Evolutionary conservation across 2,797 vertebrate species (phyloP), one percentile per base, ranked within the genome.

Genomic region (Remorina albescens): DNA sequence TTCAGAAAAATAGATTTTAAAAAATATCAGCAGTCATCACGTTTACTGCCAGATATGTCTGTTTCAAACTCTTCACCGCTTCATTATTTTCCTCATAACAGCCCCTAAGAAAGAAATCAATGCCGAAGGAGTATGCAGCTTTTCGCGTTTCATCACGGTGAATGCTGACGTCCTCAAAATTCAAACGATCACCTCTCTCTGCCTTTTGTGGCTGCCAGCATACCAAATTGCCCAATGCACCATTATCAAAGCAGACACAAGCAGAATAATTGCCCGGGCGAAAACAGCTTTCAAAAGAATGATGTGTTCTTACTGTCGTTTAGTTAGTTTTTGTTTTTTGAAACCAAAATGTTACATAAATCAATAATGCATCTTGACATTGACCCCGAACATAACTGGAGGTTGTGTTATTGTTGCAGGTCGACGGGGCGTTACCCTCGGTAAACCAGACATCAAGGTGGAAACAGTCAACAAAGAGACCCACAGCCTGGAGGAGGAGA

Each of bases 381-480:
- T 28, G 67, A 76, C 57, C 46, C 66, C 32, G 50, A 69, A 25
- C 50, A 26, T 75, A 58, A 81, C 75, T 32, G 1, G 41, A 19
- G 39, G 56, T 69, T 67, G 32, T 49, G 11, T 56, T 77, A 60
- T 50, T 34, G 53, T 86, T 87, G 25, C 88, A 99, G 98, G 96
- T 90, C 97, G 95, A 2, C 95, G 97, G 3, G 97, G 97, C 0
- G 97, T 99, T 56, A 97, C 97, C 0, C 89, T 99, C 12, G 94
- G 97, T 54, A 99, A 99, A 86, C 92, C 97, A 67, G 97, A 99
- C 90, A 98, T 99, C 88, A 98, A 99, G 88, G 98, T 99, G 77
- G 97, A 99, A 82, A 98, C 98, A 0, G 97, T 98, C 62, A 98
- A 99, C 93, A 96, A 98, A 78, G 97, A 99, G 84, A 96, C 95